phyloP scores from a whole-genome alignment of 1,140 invertebrate species.

The Sycobia sp. region DNA sequence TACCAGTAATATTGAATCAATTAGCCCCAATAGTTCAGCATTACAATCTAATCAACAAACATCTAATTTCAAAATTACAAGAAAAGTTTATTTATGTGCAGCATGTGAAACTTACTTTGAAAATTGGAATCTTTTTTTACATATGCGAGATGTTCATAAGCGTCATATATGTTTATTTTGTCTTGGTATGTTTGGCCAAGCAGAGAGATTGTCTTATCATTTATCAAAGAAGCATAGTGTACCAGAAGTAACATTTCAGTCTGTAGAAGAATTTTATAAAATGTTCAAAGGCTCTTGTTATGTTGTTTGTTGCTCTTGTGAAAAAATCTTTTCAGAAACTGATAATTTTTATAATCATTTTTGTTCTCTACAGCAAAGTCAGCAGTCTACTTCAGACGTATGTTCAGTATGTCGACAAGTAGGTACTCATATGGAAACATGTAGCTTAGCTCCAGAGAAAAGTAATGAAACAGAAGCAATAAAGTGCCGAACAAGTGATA shows the following conservation, averaged over 20 bases:
- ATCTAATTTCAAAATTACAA: constrained; percentile 68
- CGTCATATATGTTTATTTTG: constrained; percentile 80
- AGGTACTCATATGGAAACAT: constrained; percentile 49
- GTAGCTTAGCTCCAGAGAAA: constrained; percentile 43
- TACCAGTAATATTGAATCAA: too few relatives aligned
- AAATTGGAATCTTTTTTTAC: constrained; percentile 81
- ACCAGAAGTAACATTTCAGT: constrained; percentile 68
- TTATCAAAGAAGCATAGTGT: constrained; percentile 76
- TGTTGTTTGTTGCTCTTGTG: constrained; percentile 79
- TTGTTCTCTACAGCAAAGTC: constrained; percentile 56
- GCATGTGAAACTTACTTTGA: constrained; percentile 81
- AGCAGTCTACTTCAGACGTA: constrained; percentile 29
- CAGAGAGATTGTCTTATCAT: constrained; percentile 77
- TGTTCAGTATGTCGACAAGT: constrained; percentile 54
- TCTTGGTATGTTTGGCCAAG: constrained; percentile 76
- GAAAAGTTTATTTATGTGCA: constrained; percentile 78
- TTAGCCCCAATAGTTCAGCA: neutral
- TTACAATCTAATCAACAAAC: constrained; percentile 36
- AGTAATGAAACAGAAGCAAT: neutral
- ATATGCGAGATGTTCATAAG: constrained; percentile 79
- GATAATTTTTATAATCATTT: constrained; percentile 75
- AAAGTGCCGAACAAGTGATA: neutral
- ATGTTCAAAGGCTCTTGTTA: constrained; percentile 71
- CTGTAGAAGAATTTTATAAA: constrained; percentile 69
- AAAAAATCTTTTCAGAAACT: constrained; percentile 73